Percentiles rank a stretch among this genome's conserved stretches.
These are phyloP conservation scores for Lordiphosa collinella DNA, from an alignment of 1,140 invertebrate genomes.

Conservation along the genomic window DNA sequence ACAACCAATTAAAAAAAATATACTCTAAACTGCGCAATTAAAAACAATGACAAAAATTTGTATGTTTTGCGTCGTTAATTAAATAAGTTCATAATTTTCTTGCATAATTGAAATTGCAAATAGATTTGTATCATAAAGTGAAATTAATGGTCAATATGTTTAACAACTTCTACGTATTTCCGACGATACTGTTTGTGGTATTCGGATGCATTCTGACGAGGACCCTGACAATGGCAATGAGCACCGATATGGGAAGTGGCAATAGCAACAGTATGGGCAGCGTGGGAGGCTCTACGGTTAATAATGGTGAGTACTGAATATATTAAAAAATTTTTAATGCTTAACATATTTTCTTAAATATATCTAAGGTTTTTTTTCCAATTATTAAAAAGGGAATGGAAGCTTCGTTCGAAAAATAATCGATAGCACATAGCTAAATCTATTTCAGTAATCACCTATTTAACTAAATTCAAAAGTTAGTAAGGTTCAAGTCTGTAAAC, in stretches of 20 bases:
- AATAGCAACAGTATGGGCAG: slow-evolving; percentile 26
- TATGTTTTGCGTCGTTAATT: slow-evolving; percentile 7
- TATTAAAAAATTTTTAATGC: not conserved
- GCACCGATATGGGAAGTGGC: slow-evolving; percentile 30
- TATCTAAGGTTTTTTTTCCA: too few relatives aligned
- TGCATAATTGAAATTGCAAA: slow-evolving; percentile 20
- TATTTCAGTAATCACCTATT: too few relatives aligned
- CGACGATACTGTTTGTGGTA: slow-evolving; percentile 14
- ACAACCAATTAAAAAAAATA: not conserved
- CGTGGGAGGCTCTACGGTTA: slow-evolving; percentile 43
- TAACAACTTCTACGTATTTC: slow-evolving; percentile 5
- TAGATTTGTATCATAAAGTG: not conserved
- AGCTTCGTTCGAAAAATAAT: too few relatives aligned
- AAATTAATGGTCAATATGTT: slow-evolving; percentile 37
- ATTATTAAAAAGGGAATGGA: too few relatives aligned
- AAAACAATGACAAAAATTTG: slow-evolving; percentile 8
- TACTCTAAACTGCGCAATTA: slow-evolving; percentile 5
- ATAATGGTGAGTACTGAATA: slow-evolving; percentile 42
- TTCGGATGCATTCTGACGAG: slow-evolving; percentile 9
- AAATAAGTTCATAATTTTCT: slow-evolving; percentile 16
- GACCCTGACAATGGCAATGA: slow-evolving; percentile 27
- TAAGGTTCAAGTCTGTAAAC: too few relatives aligned
- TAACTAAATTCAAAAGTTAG: too few relatives aligned
- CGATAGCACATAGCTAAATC: too few relatives aligned
- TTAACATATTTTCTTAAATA: too few relatives aligned